These are phyloP conservation scores for Drosophila nr. medialis DNA, from an alignment of 2,888 invertebrate species.

Conservation along the genomic window DNA sequence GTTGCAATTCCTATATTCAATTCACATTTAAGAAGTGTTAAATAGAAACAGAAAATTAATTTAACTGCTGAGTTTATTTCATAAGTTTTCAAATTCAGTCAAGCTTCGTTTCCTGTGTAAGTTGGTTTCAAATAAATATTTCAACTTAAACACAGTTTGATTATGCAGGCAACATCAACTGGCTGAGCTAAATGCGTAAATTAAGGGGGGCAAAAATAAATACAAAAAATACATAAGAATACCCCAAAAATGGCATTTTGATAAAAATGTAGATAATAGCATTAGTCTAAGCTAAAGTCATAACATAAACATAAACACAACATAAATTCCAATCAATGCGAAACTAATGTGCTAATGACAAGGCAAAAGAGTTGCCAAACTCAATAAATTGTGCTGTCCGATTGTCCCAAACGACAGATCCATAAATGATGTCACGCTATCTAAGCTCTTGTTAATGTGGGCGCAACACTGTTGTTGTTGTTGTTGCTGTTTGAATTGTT, in stretches of 20 bases:
- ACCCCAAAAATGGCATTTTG: conserved; percentile 13
- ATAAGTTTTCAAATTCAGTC: not conserved
- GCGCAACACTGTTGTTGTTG: conserved; percentile 31
- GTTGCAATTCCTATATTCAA: not conserved
- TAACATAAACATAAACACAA: conserved; percentile 72
- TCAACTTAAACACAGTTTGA: not conserved
- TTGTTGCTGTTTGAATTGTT: conserved; percentile 10
- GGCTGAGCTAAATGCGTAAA: conserved; percentile 47
- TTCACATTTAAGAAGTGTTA: not conserved
- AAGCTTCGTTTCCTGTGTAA: not conserved
- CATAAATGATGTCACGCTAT: conserved; percentile 71
- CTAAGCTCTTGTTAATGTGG: conserved; percentile 66
- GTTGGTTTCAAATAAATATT: not conserved
- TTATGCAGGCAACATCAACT: not conserved
- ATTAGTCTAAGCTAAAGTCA: conserved; percentile 64
- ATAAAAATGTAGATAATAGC: conserved; percentile 42
- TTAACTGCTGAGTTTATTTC: not conserved
- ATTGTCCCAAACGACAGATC: conserved; percentile 6
- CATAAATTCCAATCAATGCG: conserved; percentile 77
- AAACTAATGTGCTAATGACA: conserved; percentile 70
- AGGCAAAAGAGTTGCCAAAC: conserved; percentile 62
- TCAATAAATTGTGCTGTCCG: conserved; percentile 41
- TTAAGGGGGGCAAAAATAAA: conserved; percentile 6
- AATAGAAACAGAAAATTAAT: not conserved
- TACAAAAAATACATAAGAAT: not conserved